phyloP scores from a whole-genome alignment of 2,113 vertebrate genomes.

The Dasyprocta punctata region DNA sequence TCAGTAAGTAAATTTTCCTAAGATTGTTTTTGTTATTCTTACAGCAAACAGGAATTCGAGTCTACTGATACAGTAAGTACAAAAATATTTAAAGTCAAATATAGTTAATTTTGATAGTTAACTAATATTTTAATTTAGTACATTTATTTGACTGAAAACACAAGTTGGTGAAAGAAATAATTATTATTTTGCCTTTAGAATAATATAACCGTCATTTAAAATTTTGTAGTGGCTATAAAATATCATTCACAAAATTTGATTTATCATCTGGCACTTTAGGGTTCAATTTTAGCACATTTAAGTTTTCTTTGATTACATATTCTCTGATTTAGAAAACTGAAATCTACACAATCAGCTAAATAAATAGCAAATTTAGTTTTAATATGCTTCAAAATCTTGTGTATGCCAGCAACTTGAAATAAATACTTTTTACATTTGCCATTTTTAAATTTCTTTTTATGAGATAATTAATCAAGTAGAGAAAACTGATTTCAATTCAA shows the following conservation, averaged over 20 bases:
- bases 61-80: conserved; percentile 80
- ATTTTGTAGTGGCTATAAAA: conserved; percentile 16
- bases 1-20: conserved; percentile 33
- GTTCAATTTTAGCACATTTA: neutral
- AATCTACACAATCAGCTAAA: conserved; percentile 18
- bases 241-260: conserved; percentile 30
- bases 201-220: neutral
- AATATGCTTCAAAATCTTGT: conserved; percentile 5
- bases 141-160: conserved; percentile 16
- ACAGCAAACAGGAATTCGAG: conserved; percentile 83
- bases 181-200: conserved; percentile 4
- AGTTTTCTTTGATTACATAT: conserved; percentile 15
- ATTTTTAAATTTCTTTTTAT: conserved; percentile 61
- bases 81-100: conserved; percentile 46
- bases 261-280: neutral
- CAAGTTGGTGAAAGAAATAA: neutral
- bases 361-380: conserved; percentile 37
- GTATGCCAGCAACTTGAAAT: neutral
- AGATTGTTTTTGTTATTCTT: conserved; percentile 56
- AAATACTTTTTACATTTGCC: neutral
- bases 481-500: conserved; percentile 31
- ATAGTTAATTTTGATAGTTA: conserved; percentile 15
- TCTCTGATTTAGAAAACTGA: conserved; percentile 45
- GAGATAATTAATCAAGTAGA: conserved; percentile 40
- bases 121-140: neutral